Evolutionary conservation across 2,797 vertebrate genomes (phyloP), one percentile per base, ranked within the genome.

Genomic region (Dendrocincla fuliginosa): DNA sequence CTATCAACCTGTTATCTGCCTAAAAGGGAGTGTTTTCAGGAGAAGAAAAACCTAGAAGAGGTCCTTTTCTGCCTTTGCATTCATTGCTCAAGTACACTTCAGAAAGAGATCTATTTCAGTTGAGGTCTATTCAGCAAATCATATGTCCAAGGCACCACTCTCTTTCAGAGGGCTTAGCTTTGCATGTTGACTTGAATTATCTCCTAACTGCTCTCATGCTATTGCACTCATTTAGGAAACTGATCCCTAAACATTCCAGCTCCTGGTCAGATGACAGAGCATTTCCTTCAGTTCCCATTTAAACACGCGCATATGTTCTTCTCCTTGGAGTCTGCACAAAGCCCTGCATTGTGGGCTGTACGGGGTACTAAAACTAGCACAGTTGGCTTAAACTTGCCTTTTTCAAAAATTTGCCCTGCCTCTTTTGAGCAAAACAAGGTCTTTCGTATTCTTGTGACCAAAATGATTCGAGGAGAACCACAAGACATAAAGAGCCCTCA

Each of bases 301-400:
- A 92, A 96, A 91, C 71, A 81, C 0, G 0, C 70, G 55, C 53
- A 83, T 78, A 52, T 74, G 61, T 68, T 81, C 57, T 73, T 87
- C 64, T 83, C 57, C 75, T 53, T 70, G 82, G 61, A 87, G 24
- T 56, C 71, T 61, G 35, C 59, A 94, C 77, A 95, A 93, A 96
- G 74, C 57, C 32, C 71, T 55, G 41, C 61, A 87, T 83, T 91
- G 84, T 89, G 42, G 5, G 3, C 57, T 87, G 35, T 25, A 32
- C 52, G 3, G 27, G 42, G 17, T 41, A 61, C 89, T 91, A 80
- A 93, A 90, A 67, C 74, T n/a, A 84, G 83, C 73, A 79, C 37
- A 49, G 20, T 16, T 93, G 77, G 56, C 83, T 73, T 81, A 82
- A 91, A 84, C 22, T 88, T 68, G 52, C 52, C 15, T 60, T 84